Evolutionary conservation across 2,113 vertebrate species (phyloP).

Genomic region (Poeciliopsis retropinna): DNA sequence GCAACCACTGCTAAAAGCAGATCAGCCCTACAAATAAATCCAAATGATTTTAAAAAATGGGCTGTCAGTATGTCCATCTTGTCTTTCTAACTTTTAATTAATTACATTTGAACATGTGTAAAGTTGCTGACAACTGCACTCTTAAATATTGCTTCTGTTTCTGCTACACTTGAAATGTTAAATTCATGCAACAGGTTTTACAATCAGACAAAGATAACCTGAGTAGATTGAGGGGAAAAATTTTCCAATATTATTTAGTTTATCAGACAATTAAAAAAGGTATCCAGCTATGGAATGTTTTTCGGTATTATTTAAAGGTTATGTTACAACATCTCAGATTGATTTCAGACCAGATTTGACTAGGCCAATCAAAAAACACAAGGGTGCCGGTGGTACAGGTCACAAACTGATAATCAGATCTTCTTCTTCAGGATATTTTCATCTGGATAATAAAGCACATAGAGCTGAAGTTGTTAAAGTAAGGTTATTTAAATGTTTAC

Average conservation of each 20-base stretch:
- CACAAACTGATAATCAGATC: no score
- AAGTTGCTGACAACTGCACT: no score
- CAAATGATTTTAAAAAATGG: not conserved
- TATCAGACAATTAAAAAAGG: not conserved
- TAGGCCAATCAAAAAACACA: no score
- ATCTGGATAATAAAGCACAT: no score
- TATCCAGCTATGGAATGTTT: not conserved
- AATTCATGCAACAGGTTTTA: no score
- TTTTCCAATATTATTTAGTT: not conserved
- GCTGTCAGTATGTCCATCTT: not conserved
- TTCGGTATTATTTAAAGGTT: not conserved
- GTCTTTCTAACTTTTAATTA: not conserved
- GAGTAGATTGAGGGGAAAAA: not conserved
- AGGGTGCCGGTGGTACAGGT: no score
- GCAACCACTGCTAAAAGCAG: constrained; percentile 3
- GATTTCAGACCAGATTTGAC: not conserved
- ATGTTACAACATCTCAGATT: not conserved
- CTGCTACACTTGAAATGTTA: no score
- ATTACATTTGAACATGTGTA: not conserved
- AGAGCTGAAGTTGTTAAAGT: not conserved
- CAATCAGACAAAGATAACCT: no score
- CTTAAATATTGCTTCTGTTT: no score
- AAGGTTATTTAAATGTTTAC: not conserved
- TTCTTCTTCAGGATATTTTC: no score
- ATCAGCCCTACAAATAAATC: not conserved